Base-by-base conservation (phyloP, 2,797 vertebrate species). In the Enteromius trimaculatus region DNA sequence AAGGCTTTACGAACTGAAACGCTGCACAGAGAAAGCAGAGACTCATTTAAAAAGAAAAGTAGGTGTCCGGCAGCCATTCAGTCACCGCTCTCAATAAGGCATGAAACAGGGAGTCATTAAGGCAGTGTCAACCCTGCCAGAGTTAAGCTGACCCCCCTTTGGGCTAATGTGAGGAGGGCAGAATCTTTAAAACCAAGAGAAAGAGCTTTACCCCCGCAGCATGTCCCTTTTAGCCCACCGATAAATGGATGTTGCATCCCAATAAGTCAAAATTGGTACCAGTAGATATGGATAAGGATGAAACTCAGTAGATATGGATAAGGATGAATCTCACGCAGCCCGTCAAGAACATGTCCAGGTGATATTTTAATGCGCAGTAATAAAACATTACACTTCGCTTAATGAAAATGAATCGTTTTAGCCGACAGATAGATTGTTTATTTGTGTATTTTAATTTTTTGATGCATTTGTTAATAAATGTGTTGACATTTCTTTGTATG, bases 31-130 rank as follows among this genome's bases (percentile, higher is more conserved):
- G 77, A 85, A 71, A 83, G 53, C 80, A 64, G 79, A 85, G 31
- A 82, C 58, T 81, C 55, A 9, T 77, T 71, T 84, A 70, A 68
- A 69, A 44, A 83, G 60, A 65, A 78, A 64, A 76, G 70, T 77
- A 77, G 68, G 69, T 80, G 82, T 86, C 89, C 79, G 62, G 68
- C 9, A 79, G 69, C 76, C 80, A 77, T 85, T 87, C 85, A 88
- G 69, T 78, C 85, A 89, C 72, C 77, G 53, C 69, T 81, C 66
- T 86, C 92, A 93, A 92, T 92, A 92, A 93, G 92, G 92, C 93
- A 94, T 94, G 92, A 94, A 94, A 95, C 93, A 89, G 90, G 85
- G 84, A 90, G 88, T 92, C 91, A 92, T 95, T 94, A 93, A 92
- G 91, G 58, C 60, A 80, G 80, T 85, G 87, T 85, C 86, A 84